Evolutionary conservation across 2,888 invertebrate species (phyloP).

Genomic region (Lysandra coridon): DNA sequence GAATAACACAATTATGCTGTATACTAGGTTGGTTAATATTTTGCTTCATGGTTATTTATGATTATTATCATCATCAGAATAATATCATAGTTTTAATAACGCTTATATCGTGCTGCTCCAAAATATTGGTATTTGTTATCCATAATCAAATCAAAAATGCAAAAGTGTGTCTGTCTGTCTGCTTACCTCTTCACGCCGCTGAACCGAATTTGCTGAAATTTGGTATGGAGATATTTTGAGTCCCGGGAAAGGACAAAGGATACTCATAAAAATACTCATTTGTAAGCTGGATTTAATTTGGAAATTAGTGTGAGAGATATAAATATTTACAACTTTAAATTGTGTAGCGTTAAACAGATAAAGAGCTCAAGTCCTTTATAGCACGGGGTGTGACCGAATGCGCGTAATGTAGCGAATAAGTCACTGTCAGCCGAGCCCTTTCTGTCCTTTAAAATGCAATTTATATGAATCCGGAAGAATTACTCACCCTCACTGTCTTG

Average conservation of each 20-base stretch:
- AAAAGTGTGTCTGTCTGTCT: too few relatives aligned
- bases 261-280: too few relatives aligned
- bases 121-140: too few relatives aligned
- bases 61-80: neutral
- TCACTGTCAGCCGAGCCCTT: conserved; percentile 14
- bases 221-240: too few relatives aligned
- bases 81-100: too few relatives aligned
- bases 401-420: conserved; percentile 1
- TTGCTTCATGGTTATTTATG: neutral
- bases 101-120: too few relatives aligned
- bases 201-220: too few relatives aligned
- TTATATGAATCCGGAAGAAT: conserved; percentile 2
- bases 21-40: neutral
- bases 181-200: too few relatives aligned
- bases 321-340: neutral
- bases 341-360: neutral
- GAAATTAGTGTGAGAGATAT: too few relatives aligned
- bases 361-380: neutral
- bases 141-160: too few relatives aligned
- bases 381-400: neutral
- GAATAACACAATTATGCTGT: neutral
- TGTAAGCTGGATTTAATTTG: too few relatives aligned
- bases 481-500: neutral
- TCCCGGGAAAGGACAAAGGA: too few relatives aligned
- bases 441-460: conserved; percentile 7